A percentile compares a stretch with the other conserved stretches of the same genome.
Evolutionary conservation across 2,113 vertebrate genomes (phyloP).

Genomic region (Rhea americana): DNA sequence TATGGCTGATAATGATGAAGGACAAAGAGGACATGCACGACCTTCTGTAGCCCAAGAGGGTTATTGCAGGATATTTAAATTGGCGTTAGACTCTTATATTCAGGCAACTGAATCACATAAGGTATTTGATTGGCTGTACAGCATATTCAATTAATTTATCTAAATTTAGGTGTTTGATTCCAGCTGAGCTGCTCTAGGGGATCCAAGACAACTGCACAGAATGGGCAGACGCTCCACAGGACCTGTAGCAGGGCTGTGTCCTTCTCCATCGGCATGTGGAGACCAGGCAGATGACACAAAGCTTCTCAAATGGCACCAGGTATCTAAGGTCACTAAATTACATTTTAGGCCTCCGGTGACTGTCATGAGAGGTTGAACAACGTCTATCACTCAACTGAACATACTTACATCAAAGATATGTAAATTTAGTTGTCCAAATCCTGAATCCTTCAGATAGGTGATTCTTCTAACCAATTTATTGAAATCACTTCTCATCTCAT

Average conservation of each 20-base stretch:
- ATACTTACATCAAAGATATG: background rate
- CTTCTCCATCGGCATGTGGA: background rate
- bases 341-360: accelerated
- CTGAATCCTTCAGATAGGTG: background rate
- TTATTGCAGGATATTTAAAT: background rate
- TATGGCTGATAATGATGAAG: too few relatives aligned
- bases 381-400: background rate
- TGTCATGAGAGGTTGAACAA: background rate
- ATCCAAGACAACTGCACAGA: background rate
- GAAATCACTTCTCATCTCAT: background rate
- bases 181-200: background rate
- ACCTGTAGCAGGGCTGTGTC: accelerated
- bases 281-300: background rate
- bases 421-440: background rate
- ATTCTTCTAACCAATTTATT: background rate
- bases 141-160: background rate
- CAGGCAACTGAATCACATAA: background rate
- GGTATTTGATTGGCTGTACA: background rate
- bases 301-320: background rate
- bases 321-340: background rate
- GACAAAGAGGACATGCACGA: background rate
- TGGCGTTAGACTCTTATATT: background rate
- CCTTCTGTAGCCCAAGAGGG: background rate
- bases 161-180: background rate
- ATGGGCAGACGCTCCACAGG: background rate